Percentiles rank a stretch among this genome's conserved stretches.
These are phyloP conservation scores for Toxotes jaculatrix DNA, from an alignment of 2,113 vertebrate species.

Conservation along the genomic window DNA sequence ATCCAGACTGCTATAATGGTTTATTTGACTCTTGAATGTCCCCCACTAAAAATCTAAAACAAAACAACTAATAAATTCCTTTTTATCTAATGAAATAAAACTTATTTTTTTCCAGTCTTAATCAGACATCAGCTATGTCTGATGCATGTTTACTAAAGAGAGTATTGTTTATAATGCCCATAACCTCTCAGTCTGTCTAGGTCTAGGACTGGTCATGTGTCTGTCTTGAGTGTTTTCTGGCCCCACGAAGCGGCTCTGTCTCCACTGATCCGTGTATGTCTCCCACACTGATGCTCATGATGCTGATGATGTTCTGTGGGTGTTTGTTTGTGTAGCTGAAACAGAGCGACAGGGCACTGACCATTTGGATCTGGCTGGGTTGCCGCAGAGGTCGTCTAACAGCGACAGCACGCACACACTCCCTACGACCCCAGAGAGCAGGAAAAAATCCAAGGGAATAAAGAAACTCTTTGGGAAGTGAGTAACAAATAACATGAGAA, in stretches of 20 bases:
- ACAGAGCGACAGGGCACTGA: constrained; percentile 91
- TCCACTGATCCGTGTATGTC: background rate
- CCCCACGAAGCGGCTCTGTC: constrained; percentile 13
- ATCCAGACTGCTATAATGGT: constrained; percentile 21
- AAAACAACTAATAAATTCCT: constrained; percentile 12
- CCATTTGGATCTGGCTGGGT: constrained; percentile 90
- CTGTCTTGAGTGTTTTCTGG: constrained; percentile 37
- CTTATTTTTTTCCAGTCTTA: background rate
- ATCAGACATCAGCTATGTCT: constrained; percentile 3
- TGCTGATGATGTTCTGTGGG: constrained; percentile 41
- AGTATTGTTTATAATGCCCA: constrained; percentile 11
- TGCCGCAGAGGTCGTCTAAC: constrained; percentile 86
- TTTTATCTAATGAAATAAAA: constrained; percentile 1
- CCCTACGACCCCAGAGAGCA: constrained; percentile 90
- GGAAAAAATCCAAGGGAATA: constrained; percentile 95
- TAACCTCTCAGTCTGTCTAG: constrained; percentile 38
- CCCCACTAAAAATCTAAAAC: constrained; percentile 8
- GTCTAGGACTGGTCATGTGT: constrained; percentile 33
- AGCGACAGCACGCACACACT: constrained; percentile 86
- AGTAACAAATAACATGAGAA: constrained; percentile 66
- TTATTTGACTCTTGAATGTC: constrained; percentile 17
- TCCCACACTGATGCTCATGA: constrained; percentile 9
- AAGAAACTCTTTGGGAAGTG: constrained; percentile 96
- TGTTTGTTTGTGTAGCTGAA: constrained; percentile 87
- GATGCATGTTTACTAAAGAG: constrained; percentile 56